A percentile compares a stretch with the other conserved stretches of the same genome.
phyloP scores from a whole-genome alignment of 2,797 vertebrate genomes.

The Cuculus canorus region DNA sequence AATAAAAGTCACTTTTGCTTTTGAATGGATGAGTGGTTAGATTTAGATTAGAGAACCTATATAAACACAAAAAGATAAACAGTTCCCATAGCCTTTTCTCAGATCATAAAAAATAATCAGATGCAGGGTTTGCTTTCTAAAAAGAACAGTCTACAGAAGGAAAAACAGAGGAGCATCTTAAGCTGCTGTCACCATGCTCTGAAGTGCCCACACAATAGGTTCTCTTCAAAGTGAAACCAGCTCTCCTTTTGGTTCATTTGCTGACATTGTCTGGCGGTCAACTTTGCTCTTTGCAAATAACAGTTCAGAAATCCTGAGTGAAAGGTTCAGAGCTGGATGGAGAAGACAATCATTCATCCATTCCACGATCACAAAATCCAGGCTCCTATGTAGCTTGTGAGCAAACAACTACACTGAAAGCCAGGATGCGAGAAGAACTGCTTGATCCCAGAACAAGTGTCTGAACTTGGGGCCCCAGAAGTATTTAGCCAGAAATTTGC shows the following conservation, averaged over 20 bases:
- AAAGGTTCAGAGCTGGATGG: slow-evolving; percentile 9
- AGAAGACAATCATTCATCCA: background rate
- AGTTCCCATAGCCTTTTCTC: slow-evolving; percentile 32
- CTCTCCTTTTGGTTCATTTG: slow-evolving; percentile 64
- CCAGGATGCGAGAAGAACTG: background rate
- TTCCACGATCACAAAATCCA: background rate
- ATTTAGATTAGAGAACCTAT: slow-evolving; percentile 43
- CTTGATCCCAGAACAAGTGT: background rate
- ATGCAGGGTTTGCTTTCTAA: slow-evolving; percentile 18
- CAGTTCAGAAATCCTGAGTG: slow-evolving; percentile 15
- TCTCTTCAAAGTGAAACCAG: slow-evolving; percentile 53
- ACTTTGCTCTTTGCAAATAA: slow-evolving; percentile 56
- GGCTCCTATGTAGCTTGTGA: background rate
- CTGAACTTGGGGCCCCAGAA: background rate
- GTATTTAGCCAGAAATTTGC: slow-evolving; percentile 20
- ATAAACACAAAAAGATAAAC: slow-evolving; percentile 52
- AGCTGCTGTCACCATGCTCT: background rate
- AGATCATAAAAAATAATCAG: slow-evolving; percentile 55
- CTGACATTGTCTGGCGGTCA: slow-evolving; percentile 47
- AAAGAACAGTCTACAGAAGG: slow-evolving; percentile 12
- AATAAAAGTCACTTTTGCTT: slow-evolving; percentile 13
- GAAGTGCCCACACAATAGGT: slow-evolving; percentile 33
- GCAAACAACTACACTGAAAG: background rate
- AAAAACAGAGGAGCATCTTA: slow-evolving; percentile 59
- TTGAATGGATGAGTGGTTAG: slow-evolving; percentile 38